A percentile compares a stretch with the other conserved stretches of the same genome.
Evolutionary conservation across 2,888 invertebrate species (phyloP).

Genomic region (Zhengitettix transpicula): DNA sequence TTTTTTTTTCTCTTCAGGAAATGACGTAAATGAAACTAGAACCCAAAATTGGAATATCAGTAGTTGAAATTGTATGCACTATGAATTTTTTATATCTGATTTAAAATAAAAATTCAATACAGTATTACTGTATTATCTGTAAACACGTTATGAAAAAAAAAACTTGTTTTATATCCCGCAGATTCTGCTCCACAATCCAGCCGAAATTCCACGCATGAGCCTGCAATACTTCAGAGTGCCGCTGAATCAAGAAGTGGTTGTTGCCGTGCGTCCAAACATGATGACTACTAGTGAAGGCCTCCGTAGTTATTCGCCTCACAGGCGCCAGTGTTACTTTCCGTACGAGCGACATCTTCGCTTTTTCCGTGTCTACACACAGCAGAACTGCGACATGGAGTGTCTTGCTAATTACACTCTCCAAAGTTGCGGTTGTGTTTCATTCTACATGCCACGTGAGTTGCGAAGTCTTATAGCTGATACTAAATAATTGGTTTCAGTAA

Average conservation of each 20-base stretch:
- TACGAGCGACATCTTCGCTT: conserved; percentile 16
- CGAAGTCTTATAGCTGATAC: too few relatives aligned
- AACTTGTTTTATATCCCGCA: conserved; percentile 6
- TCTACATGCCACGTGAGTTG: neutral
- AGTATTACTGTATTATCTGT: too few relatives aligned
- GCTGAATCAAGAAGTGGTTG: conserved; percentile 15
- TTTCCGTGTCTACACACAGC: conserved; percentile 17
- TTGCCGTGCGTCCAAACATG: conserved; percentile 15
- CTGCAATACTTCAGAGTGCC: conserved; percentile 16
- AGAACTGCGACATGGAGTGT: conserved; percentile 16
- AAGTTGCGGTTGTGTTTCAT: neutral
- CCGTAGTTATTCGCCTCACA: conserved; percentile 17
- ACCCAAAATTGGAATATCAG: too few relatives aligned
- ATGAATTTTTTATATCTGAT: too few relatives aligned
- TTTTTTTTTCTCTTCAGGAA: too few relatives aligned
- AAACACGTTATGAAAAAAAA: too few relatives aligned
- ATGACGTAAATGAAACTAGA: too few relatives aligned
- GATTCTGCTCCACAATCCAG: conserved; percentile 21
- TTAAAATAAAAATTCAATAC: too few relatives aligned
- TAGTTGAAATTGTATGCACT: too few relatives aligned
- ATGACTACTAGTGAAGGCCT: conserved; percentile 17
- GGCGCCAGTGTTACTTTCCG: conserved; percentile 17
- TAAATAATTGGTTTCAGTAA: too few relatives aligned
- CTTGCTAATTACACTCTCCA: neutral
- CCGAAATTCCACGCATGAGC: conserved; percentile 17